A percentile compares a stretch with the other conserved stretches of the same genome.
phyloP scores from a whole-genome alignment of 2,113 vertebrate species.

The Rhabdomys dilectus region DNA sequence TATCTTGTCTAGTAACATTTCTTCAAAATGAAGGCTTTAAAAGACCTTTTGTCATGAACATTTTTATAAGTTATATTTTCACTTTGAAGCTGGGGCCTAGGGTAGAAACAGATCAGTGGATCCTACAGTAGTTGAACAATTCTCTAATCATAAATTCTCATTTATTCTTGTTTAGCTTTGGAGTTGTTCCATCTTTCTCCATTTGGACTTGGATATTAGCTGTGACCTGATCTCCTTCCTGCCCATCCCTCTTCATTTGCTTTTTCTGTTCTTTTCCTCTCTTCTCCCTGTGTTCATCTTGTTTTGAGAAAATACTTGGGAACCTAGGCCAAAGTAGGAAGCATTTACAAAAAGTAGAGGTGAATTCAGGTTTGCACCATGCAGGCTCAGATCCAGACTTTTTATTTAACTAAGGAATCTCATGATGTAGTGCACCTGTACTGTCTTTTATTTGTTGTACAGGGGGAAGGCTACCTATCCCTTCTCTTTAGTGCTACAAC shows the following conservation, averaged over 20 bases:
- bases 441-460: not conserved
- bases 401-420: not conserved
- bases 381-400: not conserved
- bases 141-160: conserved; percentile 70
- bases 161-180: conserved; percentile 73
- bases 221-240: conserved; percentile 27
- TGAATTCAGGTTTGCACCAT: not conserved
- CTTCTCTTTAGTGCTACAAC: not conserved
- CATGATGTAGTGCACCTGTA: not conserved
- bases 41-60: not conserved
- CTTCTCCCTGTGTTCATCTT: not conserved
- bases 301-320: conserved; percentile 38
- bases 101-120: not conserved
- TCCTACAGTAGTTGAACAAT: conserved; percentile 41
- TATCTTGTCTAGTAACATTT: conserved; percentile 15
- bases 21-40: conserved; percentile 26
- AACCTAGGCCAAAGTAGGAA: conserved; percentile 23
- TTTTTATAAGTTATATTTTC: conserved; percentile 38
- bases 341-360: conserved; percentile 39
- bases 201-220: conserved; percentile 71
- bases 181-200: conserved; percentile 66
- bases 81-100: not conserved
- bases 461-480: not conserved
- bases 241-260: not conserved
- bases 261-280: not conserved